A percentile compares a stretch with the other conserved stretches of the same genome.
phyloP scores from a whole-genome alignment of 2,113 vertebrate genomes.

The Lasiurus cinereus region DNA sequence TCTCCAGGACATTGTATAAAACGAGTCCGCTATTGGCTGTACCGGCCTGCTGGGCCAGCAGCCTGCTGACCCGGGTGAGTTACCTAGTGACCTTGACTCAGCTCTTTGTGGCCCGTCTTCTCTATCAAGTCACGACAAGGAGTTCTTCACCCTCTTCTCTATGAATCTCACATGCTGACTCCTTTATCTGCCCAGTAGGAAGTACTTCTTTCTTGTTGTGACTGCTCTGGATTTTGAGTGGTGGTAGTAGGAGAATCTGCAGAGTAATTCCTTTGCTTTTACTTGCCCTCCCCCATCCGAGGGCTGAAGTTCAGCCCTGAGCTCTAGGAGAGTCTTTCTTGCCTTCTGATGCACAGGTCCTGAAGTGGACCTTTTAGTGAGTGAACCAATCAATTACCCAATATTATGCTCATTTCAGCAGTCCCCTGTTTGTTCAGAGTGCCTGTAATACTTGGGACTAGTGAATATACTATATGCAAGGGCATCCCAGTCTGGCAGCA shows the following conservation, averaged over 20 bases:
- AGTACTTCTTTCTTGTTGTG: neutral
- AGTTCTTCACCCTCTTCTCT: neutral
- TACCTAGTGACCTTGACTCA: neutral
- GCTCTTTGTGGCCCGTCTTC: neutral
- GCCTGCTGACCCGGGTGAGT: too few species aligned
- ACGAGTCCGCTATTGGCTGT: neutral
- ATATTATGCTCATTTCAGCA: neutral
- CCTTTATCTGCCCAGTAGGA: neutral
- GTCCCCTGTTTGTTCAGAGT: neutral
- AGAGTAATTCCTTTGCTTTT: neutral
- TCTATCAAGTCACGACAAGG: neutral
- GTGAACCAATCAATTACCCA: neutral
- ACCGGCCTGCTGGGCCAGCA: neutral
- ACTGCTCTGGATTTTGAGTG: neutral
- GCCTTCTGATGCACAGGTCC: neutral
- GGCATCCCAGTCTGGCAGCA: neutral
- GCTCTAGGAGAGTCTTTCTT: neutral
- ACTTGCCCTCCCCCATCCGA: neutral
- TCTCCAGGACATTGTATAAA: neutral
- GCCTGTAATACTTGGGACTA: neutral
- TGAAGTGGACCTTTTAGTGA: neutral
- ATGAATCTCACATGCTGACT: neutral
- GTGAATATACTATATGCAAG: neutral
- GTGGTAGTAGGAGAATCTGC: neutral
- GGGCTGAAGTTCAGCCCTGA: neutral